phyloP scores from a whole-genome alignment of 2,888 invertebrate genomes.

The Drosophila subquinaria region DNA sequence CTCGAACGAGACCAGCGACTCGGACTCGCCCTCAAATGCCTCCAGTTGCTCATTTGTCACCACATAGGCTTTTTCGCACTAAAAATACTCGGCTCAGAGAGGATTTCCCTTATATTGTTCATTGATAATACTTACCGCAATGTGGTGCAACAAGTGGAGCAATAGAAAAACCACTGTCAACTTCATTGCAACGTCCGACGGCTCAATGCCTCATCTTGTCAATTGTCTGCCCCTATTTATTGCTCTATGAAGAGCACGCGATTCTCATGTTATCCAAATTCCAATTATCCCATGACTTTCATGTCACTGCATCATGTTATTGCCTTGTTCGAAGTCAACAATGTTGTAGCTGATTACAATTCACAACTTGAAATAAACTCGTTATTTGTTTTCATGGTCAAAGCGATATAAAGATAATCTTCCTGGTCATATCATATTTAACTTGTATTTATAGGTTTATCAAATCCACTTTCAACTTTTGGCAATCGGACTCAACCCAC shows the following conservation, averaged over 20 bases:
- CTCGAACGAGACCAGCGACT: slow-evolving; percentile 64
- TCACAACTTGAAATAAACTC: slow-evolving; percentile 1
- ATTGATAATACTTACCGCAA: slow-evolving; percentile 44
- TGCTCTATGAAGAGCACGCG: slow-evolving; percentile 50
- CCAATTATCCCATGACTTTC: slow-evolving; percentile 10
- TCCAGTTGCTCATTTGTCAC: slow-evolving; percentile 73
- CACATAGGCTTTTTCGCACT: slow-evolving; percentile 72
- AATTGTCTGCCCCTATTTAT: slow-evolving; percentile 54
- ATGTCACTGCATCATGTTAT: slow-evolving; percentile 31
- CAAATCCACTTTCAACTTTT: slow-evolving; percentile 35
- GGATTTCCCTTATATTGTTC: background rate
- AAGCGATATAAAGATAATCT: background rate
- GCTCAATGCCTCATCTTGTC: background rate
- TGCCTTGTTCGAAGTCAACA: slow-evolving; percentile 36
- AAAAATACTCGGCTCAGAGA: background rate
- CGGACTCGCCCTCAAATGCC: slow-evolving; percentile 64
- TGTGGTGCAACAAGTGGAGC: slow-evolving; percentile 37
- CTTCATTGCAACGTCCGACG: slow-evolving; percentile 46
- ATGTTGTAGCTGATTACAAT: slow-evolving; percentile 34
- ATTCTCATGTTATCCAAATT: slow-evolving; percentile 45
- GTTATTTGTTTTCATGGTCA: slow-evolving; percentile 4
- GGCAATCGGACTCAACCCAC: background rate
- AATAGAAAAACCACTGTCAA: slow-evolving; percentile 40
- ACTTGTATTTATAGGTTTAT: background rate
- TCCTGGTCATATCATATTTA: background rate